These are phyloP conservation scores for Adoxophyes honmai DNA, from an alignment of 1,140 invertebrate genomes.

Conservation along the genomic window DNA sequence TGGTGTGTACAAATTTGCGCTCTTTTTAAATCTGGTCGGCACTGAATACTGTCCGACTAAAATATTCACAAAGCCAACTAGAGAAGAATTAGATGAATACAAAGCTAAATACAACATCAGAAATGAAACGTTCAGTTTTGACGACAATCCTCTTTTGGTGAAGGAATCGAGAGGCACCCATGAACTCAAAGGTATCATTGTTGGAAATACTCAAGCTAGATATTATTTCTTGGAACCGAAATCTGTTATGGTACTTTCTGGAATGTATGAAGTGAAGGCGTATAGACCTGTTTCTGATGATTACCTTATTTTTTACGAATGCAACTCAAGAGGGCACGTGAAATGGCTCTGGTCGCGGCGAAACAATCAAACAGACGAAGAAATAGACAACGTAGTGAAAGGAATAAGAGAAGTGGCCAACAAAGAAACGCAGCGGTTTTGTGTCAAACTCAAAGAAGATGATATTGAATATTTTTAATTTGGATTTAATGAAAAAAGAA, in stretches of 20 bases:
- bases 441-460: no score
- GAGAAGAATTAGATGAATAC: constrained; percentile 20
- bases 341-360: constrained; percentile 21
- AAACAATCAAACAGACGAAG: constrained; percentile 16
- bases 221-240: constrained; percentile 22
- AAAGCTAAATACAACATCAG: constrained; percentile 1
- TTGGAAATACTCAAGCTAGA: constrained; percentile 22
- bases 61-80: constrained; percentile 14
- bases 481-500: no score
- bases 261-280: constrained; percentile 12
- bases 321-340: constrained; percentile 14
- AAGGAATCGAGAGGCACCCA: not conserved
- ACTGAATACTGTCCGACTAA: constrained; percentile 10
- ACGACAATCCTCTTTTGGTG: constrained; percentile 14
- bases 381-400: not conserved
- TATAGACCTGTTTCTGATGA: constrained; percentile 23
- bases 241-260: not conserved
- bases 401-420: no score
- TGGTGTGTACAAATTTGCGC: constrained; percentile 17
- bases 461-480: no score
- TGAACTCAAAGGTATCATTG: constrained; percentile 14
- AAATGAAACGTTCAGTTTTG: constrained; percentile 20
- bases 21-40: not conserved
- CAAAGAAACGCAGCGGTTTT: no score
- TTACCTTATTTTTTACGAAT: constrained; percentile 19